A percentile compares a stretch with the other conserved stretches of the same genome.
Evolutionary conservation across 2,888 invertebrate species (phyloP).

Genomic region (Heteropelma amictum): DNA sequence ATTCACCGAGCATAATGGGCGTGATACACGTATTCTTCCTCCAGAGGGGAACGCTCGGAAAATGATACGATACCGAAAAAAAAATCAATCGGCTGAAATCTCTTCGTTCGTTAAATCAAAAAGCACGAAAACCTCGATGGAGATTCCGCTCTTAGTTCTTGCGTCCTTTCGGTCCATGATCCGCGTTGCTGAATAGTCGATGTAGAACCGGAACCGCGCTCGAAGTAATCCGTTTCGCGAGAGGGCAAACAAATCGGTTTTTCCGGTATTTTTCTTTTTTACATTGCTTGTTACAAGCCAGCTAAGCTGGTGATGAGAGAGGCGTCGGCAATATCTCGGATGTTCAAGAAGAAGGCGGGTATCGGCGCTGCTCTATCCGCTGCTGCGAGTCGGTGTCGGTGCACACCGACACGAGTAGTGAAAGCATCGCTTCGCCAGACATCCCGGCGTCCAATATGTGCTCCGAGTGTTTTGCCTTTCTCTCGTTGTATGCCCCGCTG

Average conservation of each 20-base stretch:
- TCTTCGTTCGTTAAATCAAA: too few relatives aligned
- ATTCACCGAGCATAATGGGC: too few relatives aligned
- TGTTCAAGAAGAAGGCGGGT: slow-evolving; percentile 4
- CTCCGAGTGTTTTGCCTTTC: neutral
- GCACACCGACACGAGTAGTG: slow-evolving; percentile 54
- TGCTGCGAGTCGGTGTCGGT: slow-evolving; percentile 3
- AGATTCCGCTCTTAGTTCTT: too few relatives aligned
- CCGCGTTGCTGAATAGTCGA: too few relatives aligned
- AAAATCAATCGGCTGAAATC: too few relatives aligned
- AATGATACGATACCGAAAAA: too few relatives aligned
- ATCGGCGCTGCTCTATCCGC: neutral
- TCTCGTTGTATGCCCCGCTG: slow-evolving; percentile 13
- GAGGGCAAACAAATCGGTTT: neutral
- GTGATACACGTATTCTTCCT: too few relatives aligned
- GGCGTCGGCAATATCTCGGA: slow-evolving; percentile 12
- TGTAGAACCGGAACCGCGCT: neutral
- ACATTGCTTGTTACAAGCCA: neutral
- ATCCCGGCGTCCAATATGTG: slow-evolving; percentile 57
- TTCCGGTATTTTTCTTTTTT: neutral
- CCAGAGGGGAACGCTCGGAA: too few relatives aligned
- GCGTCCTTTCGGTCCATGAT: too few relatives aligned
- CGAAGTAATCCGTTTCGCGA: neutral
- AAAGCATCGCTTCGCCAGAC: slow-evolving; percentile 58
- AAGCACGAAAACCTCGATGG: too few relatives aligned
- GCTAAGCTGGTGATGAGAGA: neutral